Conservation (phyloP, 2,888 invertebrate species). For the Hybos culiciformis region DNA sequence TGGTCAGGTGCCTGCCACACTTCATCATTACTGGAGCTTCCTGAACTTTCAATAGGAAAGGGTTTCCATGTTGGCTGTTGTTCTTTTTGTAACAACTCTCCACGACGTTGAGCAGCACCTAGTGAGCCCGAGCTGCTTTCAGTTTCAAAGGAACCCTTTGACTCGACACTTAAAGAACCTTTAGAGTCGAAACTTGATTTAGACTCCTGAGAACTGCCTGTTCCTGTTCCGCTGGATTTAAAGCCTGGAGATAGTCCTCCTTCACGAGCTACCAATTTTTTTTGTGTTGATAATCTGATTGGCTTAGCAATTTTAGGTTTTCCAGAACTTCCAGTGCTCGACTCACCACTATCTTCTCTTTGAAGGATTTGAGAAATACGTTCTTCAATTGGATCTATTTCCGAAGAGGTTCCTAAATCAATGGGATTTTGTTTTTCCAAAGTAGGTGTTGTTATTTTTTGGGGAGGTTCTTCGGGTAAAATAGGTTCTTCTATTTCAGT, state of each 20-base stretch:
- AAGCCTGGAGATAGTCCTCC: conserved; percentile 38
- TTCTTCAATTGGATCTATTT: conserved; percentile 36
- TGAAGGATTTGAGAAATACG: conserved; percentile 34
- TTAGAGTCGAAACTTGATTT: conserved; percentile 50
- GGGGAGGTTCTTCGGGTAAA: conserved; percentile 37
- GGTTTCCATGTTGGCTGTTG: conserved; percentile 70
- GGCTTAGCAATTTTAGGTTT: conserved; percentile 40
- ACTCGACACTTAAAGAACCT: conserved; percentile 52
- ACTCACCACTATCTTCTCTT: conserved; percentile 46
- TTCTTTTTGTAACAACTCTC: conserved; percentile 45
- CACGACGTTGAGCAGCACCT: conserved; percentile 54
- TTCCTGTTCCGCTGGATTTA: conserved; percentile 26
- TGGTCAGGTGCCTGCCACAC: conserved; percentile 66
- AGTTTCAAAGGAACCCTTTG: conserved; percentile 57
- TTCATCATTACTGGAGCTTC: conserved; percentile 75
- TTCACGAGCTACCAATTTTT: conserved; percentile 38
- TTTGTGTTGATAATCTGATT: conserved; percentile 23
- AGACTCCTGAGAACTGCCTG: conserved; percentile 37
- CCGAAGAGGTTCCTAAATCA: conserved; percentile 44
- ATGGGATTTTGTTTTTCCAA: conserved; percentile 50
- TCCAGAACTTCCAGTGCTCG: conserved; percentile 43
- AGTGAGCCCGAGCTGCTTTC: conserved; percentile 62
- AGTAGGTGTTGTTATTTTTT: conserved; percentile 41
- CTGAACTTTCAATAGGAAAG: conserved; percentile 72
- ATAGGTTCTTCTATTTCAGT: conserved; percentile 36